Evolutionary conservation across 2,113 vertebrate genomes (phyloP).

Genomic region (Thamnophis sirtalis): DNA sequence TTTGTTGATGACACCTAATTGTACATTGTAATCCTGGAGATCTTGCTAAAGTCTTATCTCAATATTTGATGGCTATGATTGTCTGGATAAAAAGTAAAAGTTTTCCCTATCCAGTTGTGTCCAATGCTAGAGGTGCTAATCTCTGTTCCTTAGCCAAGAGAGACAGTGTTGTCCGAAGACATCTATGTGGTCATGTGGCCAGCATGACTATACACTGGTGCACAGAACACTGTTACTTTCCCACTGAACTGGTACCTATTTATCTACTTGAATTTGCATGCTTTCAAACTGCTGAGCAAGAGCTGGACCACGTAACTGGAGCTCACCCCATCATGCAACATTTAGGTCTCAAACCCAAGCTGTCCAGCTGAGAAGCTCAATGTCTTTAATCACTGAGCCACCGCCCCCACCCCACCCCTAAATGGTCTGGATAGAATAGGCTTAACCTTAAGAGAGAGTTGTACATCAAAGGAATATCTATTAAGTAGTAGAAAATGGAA

Average conservation of each 20-base stretch:
- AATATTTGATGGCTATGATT: background rate
- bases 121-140: background rate
- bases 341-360: background rate
- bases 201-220: background rate
- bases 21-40: background rate
- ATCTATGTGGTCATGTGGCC: background rate
- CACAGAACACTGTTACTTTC: background rate
- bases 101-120: background rate
- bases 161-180: background rate
- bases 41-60: background rate
- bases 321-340: background rate
- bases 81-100: background rate
- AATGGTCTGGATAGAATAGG: background rate
- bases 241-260: background rate
- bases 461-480: background rate
- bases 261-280: background rate
- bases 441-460: background rate
- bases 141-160: background rate
- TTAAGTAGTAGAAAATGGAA: background rate
- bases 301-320: background rate
- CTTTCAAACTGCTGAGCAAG: background rate
- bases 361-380: background rate
- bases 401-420: background rate
- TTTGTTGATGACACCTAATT: background rate
- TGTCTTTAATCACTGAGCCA: background rate